phyloP scores from a whole-genome alignment of 2,888 invertebrate species.

The Chironomus riparius region DNA sequence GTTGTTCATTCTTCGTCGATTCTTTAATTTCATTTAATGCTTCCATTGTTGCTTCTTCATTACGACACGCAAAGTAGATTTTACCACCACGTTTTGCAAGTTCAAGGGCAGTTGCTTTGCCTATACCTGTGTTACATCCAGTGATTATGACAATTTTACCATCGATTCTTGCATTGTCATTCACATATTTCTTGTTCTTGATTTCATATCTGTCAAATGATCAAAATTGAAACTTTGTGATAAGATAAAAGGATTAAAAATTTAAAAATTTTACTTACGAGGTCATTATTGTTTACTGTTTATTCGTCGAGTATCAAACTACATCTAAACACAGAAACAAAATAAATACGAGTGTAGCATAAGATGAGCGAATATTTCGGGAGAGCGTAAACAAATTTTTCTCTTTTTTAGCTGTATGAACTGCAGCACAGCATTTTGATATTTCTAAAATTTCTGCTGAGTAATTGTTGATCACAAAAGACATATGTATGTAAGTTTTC shows the following conservation, averaged over 20 bases:
- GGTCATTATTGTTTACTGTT: not conserved
- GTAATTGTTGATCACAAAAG: too few relatives aligned
- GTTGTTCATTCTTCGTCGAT: slow-evolving; percentile 57
- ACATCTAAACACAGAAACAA: not conserved
- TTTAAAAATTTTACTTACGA: not conserved
- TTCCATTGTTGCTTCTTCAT: slow-evolving; percentile 65
- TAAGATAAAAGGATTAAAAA: not conserved
- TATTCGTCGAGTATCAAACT: not conserved
- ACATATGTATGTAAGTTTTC: too few relatives aligned
- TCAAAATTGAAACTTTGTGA: not conserved
- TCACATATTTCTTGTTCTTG: slow-evolving; percentile 33
- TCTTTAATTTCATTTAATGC: slow-evolving; percentile 57
- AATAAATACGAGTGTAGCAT: not conserved
- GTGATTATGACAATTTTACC: slow-evolving; percentile 65
- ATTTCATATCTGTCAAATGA: not conserved
- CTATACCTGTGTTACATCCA: slow-evolving; percentile 75
- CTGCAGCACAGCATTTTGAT: too few relatives aligned
- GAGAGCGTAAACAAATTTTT: too few relatives aligned
- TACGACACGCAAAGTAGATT: slow-evolving; percentile 79
- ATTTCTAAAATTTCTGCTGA: too few relatives aligned
- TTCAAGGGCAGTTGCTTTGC: slow-evolving; percentile 61
- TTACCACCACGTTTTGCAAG: slow-evolving; percentile 66
- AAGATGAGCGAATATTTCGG: not conserved
- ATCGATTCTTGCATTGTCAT: slow-evolving; percentile 46
- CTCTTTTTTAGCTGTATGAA: too few relatives aligned